Conservation (phyloP, 2,888 invertebrate genomes). For the Stramonita haemastoma region DNA sequence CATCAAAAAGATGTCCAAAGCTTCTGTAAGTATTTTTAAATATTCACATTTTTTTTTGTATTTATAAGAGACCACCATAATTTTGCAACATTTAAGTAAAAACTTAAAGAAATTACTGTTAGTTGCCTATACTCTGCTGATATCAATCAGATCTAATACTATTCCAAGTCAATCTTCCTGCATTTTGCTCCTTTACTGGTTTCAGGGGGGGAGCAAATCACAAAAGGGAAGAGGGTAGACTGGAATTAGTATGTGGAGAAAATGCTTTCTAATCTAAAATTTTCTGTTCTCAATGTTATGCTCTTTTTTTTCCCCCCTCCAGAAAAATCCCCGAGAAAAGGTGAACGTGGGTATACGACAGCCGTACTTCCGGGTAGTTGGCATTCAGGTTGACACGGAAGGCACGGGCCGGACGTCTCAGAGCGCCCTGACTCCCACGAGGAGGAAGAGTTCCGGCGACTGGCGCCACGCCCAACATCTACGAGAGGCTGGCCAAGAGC, state of each 20-base stretch:
- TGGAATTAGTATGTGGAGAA: too few relatives aligned
- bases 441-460: conserved; percentile 88
- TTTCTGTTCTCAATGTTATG: neutral
- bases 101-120: too few relatives aligned
- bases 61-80: too few relatives aligned
- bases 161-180: too few relatives aligned
- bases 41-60: too few relatives aligned
- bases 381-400: conserved; percentile 89
- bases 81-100: too few relatives aligned
- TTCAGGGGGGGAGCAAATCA: too few relatives aligned
- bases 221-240: too few relatives aligned
- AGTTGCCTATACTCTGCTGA: too few relatives aligned
- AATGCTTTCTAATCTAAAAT: too few relatives aligned
- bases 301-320: conserved; percentile 54
- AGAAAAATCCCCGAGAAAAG: conserved; percentile 83
- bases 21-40: conserved; percentile 45
- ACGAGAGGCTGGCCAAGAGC: conserved; percentile 91
- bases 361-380: conserved; percentile 96
- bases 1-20: conserved; percentile 87
- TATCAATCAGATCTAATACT: too few relatives aligned
- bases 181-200: too few relatives aligned
- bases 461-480: conserved; percentile 92
- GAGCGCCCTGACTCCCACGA: conserved; percentile 75
- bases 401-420: conserved; percentile 74
- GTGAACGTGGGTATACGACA: conserved; percentile 90